Percentiles rank a stretch among this genome's conserved stretches.
phyloP scores from a whole-genome alignment of 35 echinoderm and acorn worm genomes.

The Hemicentrotus pulcherrimus region DNA sequence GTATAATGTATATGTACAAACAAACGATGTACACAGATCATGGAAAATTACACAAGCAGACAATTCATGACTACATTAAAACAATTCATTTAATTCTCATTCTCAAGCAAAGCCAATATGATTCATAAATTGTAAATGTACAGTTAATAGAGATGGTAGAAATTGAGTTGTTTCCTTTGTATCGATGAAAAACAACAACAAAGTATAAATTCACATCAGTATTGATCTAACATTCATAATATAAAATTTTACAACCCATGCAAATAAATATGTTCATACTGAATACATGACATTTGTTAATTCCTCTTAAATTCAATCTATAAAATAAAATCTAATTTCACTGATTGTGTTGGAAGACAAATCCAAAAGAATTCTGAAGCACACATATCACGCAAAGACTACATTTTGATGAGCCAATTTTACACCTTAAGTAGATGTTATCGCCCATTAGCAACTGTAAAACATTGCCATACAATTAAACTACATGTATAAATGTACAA shows the following conservation, averaged over 20 bases:
- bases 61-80: not conserved
- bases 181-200: not conserved
- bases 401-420: not conserved
- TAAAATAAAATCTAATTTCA: too few species aligned
- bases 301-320: not conserved
- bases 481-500: too few species aligned
- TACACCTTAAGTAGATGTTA: not conserved
- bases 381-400: not conserved
- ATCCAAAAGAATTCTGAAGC: not conserved
- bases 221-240: too few species aligned
- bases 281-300: not conserved
- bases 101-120: not conserved
- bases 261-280: not conserved
- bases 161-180: not conserved
- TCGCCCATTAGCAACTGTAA: not conserved
- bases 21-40: not conserved
- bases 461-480: too few species aligned
- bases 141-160: not conserved
- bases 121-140: not conserved
- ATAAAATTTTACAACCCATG: not conserved
- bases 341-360: not conserved
- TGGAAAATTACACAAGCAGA: not conserved
- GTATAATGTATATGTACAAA: too few species aligned
- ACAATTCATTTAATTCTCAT: not conserved
- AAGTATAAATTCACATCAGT: not conserved